Conservation (phyloP, 2,113 vertebrate genomes). For the Microtus richardsoni region DNA sequence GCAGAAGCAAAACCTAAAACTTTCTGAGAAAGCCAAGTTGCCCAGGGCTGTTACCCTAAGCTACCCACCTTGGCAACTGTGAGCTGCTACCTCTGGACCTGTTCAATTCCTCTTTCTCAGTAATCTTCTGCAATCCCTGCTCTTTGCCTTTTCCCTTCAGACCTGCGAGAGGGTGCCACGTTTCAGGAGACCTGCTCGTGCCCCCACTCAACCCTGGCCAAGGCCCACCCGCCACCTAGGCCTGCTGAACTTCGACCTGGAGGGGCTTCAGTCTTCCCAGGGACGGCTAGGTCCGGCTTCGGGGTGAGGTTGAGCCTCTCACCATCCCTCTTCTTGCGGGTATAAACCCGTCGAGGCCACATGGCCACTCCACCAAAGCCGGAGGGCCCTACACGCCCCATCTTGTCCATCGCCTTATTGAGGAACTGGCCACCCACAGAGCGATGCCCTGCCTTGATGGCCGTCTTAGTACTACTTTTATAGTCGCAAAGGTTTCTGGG, state of each 20-base stretch:
- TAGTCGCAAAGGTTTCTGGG: background rate
- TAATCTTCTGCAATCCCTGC: conserved; percentile 73
- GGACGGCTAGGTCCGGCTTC: background rate
- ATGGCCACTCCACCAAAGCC: background rate
- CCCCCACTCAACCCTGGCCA: background rate
- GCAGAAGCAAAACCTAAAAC: background rate
- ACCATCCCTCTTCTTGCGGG: conserved; percentile 5
- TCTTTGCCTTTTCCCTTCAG: background rate
- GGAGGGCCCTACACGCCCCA: background rate
- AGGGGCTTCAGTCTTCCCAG: fast-evolving
- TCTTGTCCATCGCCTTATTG: background rate
- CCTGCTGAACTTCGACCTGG: background rate
- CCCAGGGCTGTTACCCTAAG: background rate
- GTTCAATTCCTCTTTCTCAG: conserved; percentile 73
- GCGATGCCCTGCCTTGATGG: fast-evolving
- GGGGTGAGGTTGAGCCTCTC: conserved; percentile 72
- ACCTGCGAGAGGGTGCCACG: conserved; percentile 58
- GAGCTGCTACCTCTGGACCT: background rate
- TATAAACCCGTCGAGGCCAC: conserved; percentile 55
- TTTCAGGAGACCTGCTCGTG: background rate
- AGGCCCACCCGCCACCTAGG: background rate
- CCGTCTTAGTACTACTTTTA: background rate
- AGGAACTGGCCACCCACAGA: background rate
- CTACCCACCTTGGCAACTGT: conserved; percentile 73
- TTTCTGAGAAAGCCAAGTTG: background rate